Conservation (phyloP, 2,888 invertebrate genomes). For the Eledone cirrhosa region DNA sequence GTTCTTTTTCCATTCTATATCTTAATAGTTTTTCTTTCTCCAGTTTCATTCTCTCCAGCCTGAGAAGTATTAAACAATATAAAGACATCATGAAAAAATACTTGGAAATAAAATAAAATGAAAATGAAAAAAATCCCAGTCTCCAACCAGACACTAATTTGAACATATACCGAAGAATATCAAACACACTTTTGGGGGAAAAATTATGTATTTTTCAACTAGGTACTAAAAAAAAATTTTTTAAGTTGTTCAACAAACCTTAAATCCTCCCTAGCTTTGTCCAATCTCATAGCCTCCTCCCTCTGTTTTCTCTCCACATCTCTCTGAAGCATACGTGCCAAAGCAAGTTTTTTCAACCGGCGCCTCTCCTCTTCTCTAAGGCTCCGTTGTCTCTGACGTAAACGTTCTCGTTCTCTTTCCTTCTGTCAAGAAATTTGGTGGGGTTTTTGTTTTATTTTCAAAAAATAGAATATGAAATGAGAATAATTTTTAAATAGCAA, state of each 20-base stretch:
- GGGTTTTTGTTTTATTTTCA: too few species aligned
- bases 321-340: conserved; percentile 79
- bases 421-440: conserved; percentile 44
- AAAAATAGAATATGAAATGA: too few species aligned
- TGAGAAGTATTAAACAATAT: conserved; percentile 34
- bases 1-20: conserved; percentile 44
- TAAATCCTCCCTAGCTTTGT: conserved; percentile 67
- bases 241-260: conserved; percentile 47
- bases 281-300: conserved; percentile 83
- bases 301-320: conserved; percentile 79
- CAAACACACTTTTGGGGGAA: too few species aligned
- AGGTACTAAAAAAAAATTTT: neutral
- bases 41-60: conserved; percentile 61
- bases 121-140: neutral
- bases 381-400: conserved; percentile 76
- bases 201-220: neutral
- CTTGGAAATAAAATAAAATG: neutral
- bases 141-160: too few species aligned
- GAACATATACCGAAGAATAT: too few species aligned
- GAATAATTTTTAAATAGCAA: too few species aligned
- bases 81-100: neutral
- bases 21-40: conserved; percentile 50
- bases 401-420: conserved; percentile 70
- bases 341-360: conserved; percentile 71
- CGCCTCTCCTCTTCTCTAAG: conserved; percentile 83